Percentiles rank a stretch among this genome's conserved stretches.
These are phyloP conservation scores for Ailuropoda melanoleuca DNA, from an alignment of 2,113 vertebrate species.

Conservation along the genomic window DNA sequence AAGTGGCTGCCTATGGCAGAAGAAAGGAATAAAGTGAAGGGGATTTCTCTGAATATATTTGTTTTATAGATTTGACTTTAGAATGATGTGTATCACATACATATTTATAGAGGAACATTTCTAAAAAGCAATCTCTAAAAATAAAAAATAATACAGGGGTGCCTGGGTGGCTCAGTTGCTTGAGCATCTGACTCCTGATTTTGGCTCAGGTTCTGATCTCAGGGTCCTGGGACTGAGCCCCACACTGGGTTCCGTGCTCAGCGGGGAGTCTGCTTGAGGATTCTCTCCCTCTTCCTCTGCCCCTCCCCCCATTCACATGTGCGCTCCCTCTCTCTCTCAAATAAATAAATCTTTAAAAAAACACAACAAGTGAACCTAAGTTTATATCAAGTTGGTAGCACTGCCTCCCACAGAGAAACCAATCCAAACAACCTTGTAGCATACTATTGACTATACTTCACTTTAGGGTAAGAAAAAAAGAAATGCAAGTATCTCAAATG, in stretches of 20 bases:
- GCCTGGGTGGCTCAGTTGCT: not conserved
- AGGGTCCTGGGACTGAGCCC: not conserved
- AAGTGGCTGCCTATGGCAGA: not conserved
- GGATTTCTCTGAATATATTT: not conserved
- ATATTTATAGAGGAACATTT: not conserved
- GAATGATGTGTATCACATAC: not conserved
- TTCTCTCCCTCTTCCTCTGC: not conserved
- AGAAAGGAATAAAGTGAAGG: not conserved
- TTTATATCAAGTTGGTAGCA: conserved; percentile 10
- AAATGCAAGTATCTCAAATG: conserved; percentile 7
- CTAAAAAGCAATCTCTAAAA: not conserved
- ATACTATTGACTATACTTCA: not conserved
- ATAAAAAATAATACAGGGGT: not conserved
- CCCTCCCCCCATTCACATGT: not conserved
- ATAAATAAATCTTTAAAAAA: not conserved
- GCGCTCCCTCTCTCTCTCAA: not conserved
- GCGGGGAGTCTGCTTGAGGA: not conserved
- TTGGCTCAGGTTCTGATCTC: not conserved
- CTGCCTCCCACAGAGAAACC: not conserved
- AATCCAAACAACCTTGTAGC: not conserved
- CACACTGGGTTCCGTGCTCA: not conserved
- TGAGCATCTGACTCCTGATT: not conserved
- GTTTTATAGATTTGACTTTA: conserved; percentile 36
- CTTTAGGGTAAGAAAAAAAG: not conserved
- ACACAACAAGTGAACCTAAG: not conserved